Conservation (phyloP, 2,888 invertebrate genomes). For the Apodemia zela region DNA sequence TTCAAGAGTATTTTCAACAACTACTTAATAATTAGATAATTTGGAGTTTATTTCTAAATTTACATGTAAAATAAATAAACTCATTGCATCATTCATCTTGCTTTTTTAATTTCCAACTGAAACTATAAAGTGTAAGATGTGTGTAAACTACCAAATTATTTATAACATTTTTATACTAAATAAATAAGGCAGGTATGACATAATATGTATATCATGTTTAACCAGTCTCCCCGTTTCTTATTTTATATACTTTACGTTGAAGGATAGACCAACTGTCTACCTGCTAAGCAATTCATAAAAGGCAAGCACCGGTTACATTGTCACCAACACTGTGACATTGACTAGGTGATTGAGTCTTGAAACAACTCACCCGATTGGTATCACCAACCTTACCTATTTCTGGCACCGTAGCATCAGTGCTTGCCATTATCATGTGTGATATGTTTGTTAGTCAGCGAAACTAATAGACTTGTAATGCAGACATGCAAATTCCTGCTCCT, state of each 20-base stretch:
- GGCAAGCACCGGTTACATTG: too few relatives aligned
- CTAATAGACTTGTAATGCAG: background rate
- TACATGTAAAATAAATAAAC: background rate
- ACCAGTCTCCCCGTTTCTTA: background rate
- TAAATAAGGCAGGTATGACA: background rate
- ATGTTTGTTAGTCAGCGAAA: background rate
- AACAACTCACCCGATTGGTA: too few relatives aligned
- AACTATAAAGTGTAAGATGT: background rate
- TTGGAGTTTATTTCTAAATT: background rate
- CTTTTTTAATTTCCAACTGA: background rate
- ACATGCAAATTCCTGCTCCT: background rate
- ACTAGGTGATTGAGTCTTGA: too few relatives aligned
- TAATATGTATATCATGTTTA: background rate
- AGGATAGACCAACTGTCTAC: too few relatives aligned
- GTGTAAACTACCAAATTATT: background rate
- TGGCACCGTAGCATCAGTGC: background rate
- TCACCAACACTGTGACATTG: too few relatives aligned
- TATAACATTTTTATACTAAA: background rate
- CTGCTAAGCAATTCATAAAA: too few relatives aligned
- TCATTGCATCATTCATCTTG: background rate
- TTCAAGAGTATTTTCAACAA: constrained; percentile 3
- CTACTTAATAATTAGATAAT: constrained; percentile 1
- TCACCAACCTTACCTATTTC: background rate
- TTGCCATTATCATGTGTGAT: background rate
- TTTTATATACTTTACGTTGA: too few relatives aligned